A percentile compares a stretch with the other conserved stretches of the same genome.
phyloP scores from a whole-genome alignment of 2,797 vertebrate species.

The Pseudochirops cupreus region DNA sequence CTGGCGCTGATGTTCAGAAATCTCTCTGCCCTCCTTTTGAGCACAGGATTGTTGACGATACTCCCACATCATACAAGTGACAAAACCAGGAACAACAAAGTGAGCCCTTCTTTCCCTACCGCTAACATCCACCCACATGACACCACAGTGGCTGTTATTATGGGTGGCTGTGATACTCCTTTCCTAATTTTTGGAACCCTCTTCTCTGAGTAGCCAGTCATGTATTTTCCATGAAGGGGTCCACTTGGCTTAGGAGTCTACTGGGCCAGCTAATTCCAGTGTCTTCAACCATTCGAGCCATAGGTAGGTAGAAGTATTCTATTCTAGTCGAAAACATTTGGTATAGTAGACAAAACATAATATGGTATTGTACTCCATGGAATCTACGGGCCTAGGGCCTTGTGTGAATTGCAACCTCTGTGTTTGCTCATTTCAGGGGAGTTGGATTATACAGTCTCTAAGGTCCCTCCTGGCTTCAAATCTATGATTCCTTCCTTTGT shows the following conservation, averaged over 20 bases:
- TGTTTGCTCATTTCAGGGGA: background rate
- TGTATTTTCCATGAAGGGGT: constrained; percentile 31
- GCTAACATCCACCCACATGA: background rate
- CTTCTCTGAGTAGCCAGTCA: constrained; percentile 29
- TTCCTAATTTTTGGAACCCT: background rate
- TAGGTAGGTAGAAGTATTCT: background rate
- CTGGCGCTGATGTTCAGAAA: constrained; percentile 34
- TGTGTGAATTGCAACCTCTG: background rate
- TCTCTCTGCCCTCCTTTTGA: constrained; percentile 59
- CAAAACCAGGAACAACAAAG: constrained; percentile 51
- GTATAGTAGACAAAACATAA: background rate
- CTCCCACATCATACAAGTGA: constrained; percentile 8
- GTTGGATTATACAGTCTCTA: background rate
- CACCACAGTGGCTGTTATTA: background rate
- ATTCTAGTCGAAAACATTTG: background rate
- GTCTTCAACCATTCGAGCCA: constrained; percentile 38
- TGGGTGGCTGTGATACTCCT: background rate
- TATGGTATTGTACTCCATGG: background rate
- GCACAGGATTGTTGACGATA: background rate
- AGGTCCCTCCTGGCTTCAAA: background rate
- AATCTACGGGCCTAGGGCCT: background rate
- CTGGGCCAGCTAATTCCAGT: constrained; percentile 8
- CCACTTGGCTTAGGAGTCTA: constrained; percentile 17
- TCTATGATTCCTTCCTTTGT: background rate
- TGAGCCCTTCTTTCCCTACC: background rate